Evolutionary conservation across 2,113 vertebrate species (phyloP), one percentile per base, ranked within the genome.

Genomic region (Amblyornis subalaris): DNA sequence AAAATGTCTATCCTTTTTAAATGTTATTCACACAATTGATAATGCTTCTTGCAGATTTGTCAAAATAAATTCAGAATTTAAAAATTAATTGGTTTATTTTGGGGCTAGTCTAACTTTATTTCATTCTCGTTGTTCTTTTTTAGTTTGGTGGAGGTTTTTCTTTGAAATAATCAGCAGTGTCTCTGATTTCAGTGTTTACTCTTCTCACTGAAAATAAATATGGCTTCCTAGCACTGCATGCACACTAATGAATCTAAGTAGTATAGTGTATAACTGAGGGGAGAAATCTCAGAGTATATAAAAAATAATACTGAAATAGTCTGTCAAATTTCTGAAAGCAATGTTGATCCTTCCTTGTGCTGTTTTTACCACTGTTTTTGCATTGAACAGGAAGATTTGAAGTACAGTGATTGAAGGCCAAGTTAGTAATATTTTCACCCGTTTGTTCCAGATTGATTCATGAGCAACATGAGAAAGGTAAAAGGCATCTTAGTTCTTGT

Each of bases 401-500:
- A 76, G 21, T 57, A 33, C 31, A 69, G 23, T 85, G 50, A 64
- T 78, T 77, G 38, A 94, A 65, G 54, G 71, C 89, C 35, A 23
- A 61, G 26, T 91, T 83, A 95, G 62, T 96, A 72, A 29, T 92
- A 71, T 79, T 78, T 96, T 89, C 71, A 53, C 51, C 36, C 47
- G 13, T 94, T 86, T 74, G 21, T 69, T 95, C 53, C 74, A 65
- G 60, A 57, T 76, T 76, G 82, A 93, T 89, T 53, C 51, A 45
- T 21, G 44, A 60, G 6, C 50, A 70, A 40, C 53, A 26, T 72
- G 36, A 75, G 61, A 77, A 74, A 17, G 77, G 33, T 62, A 67
- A 66, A 94, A 92, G 48, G 84, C 23, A 20, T 75, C 44, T 51
- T 72, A 36, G 14, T 89, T 77, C 62, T 29, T 91, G 42, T 80